Base-by-base conservation (phyloP, 2,888 invertebrate genomes). In the Onthophagus sagittarius region DNA sequence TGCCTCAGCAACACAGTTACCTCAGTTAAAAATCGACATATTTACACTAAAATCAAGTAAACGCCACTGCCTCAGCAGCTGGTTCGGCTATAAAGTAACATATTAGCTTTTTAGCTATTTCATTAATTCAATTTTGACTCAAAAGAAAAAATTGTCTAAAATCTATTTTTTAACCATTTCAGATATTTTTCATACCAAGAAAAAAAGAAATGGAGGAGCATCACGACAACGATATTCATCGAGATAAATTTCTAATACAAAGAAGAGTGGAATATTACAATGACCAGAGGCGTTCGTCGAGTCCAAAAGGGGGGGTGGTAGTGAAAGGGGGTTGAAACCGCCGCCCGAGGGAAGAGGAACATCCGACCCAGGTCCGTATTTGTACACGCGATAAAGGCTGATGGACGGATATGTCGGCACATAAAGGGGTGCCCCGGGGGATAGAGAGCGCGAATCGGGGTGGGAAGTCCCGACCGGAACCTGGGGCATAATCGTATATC, bases 401-500 rank as follows among this genome's bases (percentile, higher is more conserved):
- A 85, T 84, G 84, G 84, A 85, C 85, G 84, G 83, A 82, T 84
- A 85, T 85, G 84, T 85, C 85, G 84, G 80, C 85, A 85, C 85
- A 85, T 85, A 85, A 85, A 85, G 84, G 82, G 84, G 83, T 81
- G 82, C 81, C 81, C 81, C 77, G 76, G 75, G 77, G 78, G 76
- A 75, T 77, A 76, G 80, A 81, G 31, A 67, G 23, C 23, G 23
- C 23, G 23, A 23, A 23, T 23, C 23, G 23, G 23, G 67, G 81
- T 79, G 81, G 81, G 83, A 83, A 84, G 84, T 84, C 39, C 39
- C 84, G 85, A 85, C 84, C 85, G 84, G 83, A 84, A 85, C 84
- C 81, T 82, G 79, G 83, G 81, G 79, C 82, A 85, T 85, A 84
- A 85, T 84, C 85, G 83, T 85, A 85, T 83, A 85, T 85, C 84